phyloP scores from a whole-genome alignment of 1,140 invertebrate species.

The Drosophila triauraria region DNA sequence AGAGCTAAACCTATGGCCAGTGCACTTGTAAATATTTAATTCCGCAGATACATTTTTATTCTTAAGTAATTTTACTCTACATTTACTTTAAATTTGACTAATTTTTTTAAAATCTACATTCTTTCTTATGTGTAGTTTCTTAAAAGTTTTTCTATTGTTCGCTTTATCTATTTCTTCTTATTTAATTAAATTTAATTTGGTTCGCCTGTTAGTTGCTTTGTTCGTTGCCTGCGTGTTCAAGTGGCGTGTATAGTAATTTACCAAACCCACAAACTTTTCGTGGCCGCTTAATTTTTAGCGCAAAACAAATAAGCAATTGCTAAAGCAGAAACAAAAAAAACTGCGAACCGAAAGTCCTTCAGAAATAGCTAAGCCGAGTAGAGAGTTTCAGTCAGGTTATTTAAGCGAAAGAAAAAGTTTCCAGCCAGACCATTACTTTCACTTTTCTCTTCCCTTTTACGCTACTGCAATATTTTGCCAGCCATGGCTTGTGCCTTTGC shows the following conservation, averaged over 20 bases:
- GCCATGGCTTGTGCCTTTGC: constrained; percentile 17
- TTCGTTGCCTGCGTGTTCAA: constrained; percentile 75
- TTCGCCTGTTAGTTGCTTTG: constrained; percentile 25
- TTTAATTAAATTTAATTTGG: constrained; percentile 67
- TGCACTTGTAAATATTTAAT: too few species aligned
- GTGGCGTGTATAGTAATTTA: constrained; percentile 81
- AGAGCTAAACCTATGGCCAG: too few species aligned
- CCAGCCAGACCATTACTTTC: constrained; percentile 66
- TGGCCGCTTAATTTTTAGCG: constrained; percentile 75
- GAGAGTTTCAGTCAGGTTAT: constrained; percentile 67
- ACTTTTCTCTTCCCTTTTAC: constrained; percentile 37
- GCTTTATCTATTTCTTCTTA: constrained; percentile 52
- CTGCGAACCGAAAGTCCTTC: constrained; percentile 69
- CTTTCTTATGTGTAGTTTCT: background rate
- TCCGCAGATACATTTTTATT: too few species aligned
- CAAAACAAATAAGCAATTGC: constrained; percentile 78
- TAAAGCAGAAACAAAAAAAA: constrained; percentile 37
- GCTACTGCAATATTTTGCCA: constrained; percentile 39
- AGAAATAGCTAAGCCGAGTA: constrained; percentile 58
- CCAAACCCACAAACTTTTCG: constrained; percentile 55
- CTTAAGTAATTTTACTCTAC: too few species aligned
- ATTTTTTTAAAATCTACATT: too few species aligned
- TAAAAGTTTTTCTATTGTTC: constrained; percentile 8
- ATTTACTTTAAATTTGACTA: too few species aligned
- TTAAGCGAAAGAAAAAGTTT: constrained; percentile 66